These are phyloP conservation scores for Hydrozoanthus gracilis DNA, from an alignment of 92 coral and sea anemone species.

Conservation along the genomic window DNA sequence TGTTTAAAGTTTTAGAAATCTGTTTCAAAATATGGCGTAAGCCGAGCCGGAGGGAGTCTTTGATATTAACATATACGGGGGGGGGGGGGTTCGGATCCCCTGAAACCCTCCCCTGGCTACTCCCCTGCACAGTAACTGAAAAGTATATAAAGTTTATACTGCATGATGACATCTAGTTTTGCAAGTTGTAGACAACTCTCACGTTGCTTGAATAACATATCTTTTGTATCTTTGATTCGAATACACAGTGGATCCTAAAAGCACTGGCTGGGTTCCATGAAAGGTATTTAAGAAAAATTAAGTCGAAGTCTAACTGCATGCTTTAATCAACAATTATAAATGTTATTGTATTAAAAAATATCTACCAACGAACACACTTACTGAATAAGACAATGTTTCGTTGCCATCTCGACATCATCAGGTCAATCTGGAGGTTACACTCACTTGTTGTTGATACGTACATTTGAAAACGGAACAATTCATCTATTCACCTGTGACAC, in stretches of 20 bases:
- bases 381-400: background rate
- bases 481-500: background rate
- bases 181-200: no score
- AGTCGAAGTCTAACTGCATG: background rate
- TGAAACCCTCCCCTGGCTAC: no score
- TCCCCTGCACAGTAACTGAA: no score
- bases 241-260: background rate
- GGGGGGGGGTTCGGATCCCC: no score
- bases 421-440: background rate
- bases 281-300: background rate
- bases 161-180: no score
- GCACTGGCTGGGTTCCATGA: background rate
- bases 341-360: background rate
- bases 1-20: no score
- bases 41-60: no score
- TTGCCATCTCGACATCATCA: background rate
- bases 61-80: no score
- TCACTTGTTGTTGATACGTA: background rate
- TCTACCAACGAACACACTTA: background rate
- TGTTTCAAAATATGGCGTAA: no score
- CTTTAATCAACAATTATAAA: background rate
- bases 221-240: no score
- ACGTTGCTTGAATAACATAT: no score
- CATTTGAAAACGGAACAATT: background rate
- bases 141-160: no score